These are phyloP conservation scores for Leistus spinibarbis DNA, from an alignment of 2,888 invertebrate genomes.

Conservation along the genomic window DNA sequence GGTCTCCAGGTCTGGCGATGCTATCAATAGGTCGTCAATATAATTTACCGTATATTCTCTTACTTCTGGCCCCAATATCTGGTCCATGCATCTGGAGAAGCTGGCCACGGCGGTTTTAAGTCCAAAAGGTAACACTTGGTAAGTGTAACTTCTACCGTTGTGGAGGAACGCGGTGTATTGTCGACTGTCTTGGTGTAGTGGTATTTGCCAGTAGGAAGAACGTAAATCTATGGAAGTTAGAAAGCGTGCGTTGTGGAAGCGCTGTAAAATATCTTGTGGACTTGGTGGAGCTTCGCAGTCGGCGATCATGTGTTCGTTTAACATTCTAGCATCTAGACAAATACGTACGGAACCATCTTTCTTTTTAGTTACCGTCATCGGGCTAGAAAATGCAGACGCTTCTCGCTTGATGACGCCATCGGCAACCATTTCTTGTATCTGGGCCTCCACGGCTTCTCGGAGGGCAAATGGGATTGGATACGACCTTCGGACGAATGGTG, in stretches of 20 bases:
- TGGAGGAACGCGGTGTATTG: constrained; percentile 44
- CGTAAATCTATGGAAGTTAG: constrained; percentile 31
- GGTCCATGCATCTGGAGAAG: constrained; percentile 44
- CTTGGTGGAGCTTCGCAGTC: constrained; percentile 46
- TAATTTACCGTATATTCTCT: constrained; percentile 45
- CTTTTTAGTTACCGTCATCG: constrained; percentile 46
- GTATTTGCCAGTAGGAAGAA: too few relatives aligned
- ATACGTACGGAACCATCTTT: constrained; percentile 47
- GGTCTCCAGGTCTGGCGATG: constrained; percentile 42
- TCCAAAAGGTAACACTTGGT: constrained; percentile 47
- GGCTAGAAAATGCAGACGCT: too few relatives aligned
- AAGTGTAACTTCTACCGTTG: constrained; percentile 46
- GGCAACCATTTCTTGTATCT: constrained; percentile 46
- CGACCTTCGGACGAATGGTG: constrained; percentile 42
- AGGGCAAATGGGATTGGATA: constrained; percentile 48
- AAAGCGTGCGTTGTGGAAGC: constrained; percentile 21
- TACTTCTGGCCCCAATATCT: constrained; percentile 45
- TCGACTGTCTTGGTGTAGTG: too few relatives aligned
- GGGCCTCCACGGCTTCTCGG: constrained; percentile 44
- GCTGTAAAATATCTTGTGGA: too few relatives aligned
- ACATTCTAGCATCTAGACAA: constrained; percentile 48
- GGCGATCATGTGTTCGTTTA: constrained; percentile 47
- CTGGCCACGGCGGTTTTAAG: constrained; percentile 46
- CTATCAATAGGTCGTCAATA: constrained; percentile 48
- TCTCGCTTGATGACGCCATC: constrained; percentile 46